These are phyloP conservation scores for Philopotamus ludificatus DNA, from an alignment of 1,140 invertebrate genomes.

Conservation along the genomic window DNA sequence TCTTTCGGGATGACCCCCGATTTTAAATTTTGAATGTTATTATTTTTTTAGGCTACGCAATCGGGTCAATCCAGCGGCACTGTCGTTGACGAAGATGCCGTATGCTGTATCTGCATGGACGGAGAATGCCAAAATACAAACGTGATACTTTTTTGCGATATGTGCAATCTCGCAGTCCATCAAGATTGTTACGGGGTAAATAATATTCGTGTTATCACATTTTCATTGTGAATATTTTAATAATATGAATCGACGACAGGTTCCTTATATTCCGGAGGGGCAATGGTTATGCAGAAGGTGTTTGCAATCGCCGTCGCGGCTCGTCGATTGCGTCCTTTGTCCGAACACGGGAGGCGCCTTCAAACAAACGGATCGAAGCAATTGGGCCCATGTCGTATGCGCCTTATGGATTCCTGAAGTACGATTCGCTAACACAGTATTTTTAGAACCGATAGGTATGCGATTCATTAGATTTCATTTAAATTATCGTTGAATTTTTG, in stretches of 20 bases:
- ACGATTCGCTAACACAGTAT: constrained; percentile 94
- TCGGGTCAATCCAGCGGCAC: constrained; percentile 67
- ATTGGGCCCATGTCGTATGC: constrained; percentile 98
- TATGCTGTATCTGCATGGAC: constrained; percentile 94
- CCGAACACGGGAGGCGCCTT: constrained; percentile 98
- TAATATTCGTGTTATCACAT: background rate
- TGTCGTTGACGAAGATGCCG: constrained; percentile 94
- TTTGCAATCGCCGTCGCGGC: constrained; percentile 90
- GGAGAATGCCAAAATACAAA: constrained; percentile 98
- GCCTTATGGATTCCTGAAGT: constrained; percentile 99
- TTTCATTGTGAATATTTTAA: background rate
- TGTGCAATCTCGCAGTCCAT: constrained; percentile 98
- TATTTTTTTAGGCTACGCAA: constrained; percentile 56
- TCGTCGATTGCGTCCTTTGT: constrained; percentile 96
- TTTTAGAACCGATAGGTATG: constrained; percentile 87
- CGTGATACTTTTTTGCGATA: constrained; percentile 96
- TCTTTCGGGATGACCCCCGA: too few relatives aligned
- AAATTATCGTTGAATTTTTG: background rate
- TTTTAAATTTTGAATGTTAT: background rate
- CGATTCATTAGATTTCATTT: constrained; percentile 3
- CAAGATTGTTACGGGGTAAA: constrained; percentile 96
- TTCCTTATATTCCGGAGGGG: constrained; percentile 98
- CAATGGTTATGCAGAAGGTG: constrained; percentile 96
- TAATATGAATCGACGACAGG: constrained; percentile 42
- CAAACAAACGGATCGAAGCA: constrained; percentile 94